phyloP scores from a whole-genome alignment of 1,140 invertebrate genomes.

The Aphelenchoides besseyi region DNA sequence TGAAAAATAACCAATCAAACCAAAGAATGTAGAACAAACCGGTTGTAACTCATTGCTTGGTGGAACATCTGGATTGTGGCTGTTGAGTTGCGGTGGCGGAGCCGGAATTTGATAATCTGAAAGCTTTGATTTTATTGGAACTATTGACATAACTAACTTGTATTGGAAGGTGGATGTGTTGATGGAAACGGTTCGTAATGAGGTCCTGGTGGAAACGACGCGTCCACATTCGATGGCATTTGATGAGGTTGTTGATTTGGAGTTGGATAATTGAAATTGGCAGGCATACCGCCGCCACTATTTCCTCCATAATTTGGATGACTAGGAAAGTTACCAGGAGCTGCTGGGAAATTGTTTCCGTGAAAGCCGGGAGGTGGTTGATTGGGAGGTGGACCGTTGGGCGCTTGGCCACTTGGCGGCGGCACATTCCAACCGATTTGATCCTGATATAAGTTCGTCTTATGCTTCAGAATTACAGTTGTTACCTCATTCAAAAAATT shows the following conservation, averaged over 20 bases:
- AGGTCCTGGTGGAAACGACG: not conserved
- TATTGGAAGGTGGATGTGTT: too few species aligned
- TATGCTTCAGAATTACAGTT: conserved; percentile 17
- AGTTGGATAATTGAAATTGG: conserved; percentile 21
- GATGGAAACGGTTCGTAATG: too few species aligned
- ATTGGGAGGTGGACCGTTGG: not conserved
- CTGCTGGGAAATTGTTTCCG: not conserved
- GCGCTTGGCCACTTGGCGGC: not conserved
- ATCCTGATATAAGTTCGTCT: conserved; percentile 29
- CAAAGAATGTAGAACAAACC: not conserved
- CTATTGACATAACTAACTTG: too few species aligned
- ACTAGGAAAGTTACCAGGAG: not conserved
- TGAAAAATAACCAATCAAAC: not conserved
- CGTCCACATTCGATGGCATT: not conserved
- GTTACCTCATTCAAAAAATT: conserved; percentile 67
- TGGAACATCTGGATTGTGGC: conserved; percentile 13
- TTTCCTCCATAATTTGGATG: not conserved
- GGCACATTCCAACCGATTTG: conserved; percentile 43
- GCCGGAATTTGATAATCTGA: conserved; percentile 1
- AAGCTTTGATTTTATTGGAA: too few species aligned
- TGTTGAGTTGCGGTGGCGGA: conserved; percentile 13
- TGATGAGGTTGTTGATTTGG: conserved; percentile 28
- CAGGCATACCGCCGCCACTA: not conserved
- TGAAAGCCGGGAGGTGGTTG: not conserved
- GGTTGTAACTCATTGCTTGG: not conserved